Evolutionary conservation across 2,797 vertebrate genomes (phyloP).

Genomic region (Eptatretus atami): DNA sequence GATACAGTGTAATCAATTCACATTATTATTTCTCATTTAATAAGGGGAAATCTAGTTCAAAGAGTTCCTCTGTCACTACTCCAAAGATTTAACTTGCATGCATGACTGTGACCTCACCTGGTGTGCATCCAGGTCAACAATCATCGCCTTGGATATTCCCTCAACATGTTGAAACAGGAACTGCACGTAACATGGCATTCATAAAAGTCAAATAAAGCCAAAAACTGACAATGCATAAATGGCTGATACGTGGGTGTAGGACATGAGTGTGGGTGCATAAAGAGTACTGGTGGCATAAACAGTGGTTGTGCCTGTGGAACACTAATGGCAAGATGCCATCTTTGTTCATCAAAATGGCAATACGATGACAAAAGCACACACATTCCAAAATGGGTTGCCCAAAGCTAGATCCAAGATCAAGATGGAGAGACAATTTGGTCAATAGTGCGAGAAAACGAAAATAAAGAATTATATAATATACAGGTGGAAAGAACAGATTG

Average conservation of each 20-base stretch:
- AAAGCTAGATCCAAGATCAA: too few species aligned
- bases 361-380: too few species aligned
- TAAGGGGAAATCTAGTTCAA: too few species aligned
- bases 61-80: too few species aligned
- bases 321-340: too few species aligned
- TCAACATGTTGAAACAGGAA: conserved; percentile 64
- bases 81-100: too few species aligned
- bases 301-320: too few species aligned
- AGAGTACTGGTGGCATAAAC: neutral
- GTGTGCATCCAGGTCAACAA: conserved; percentile 73
- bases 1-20: too few species aligned
- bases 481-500: neutral
- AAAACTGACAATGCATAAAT: conserved; percentile 5
- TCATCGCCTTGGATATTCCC: conserved; percentile 42
- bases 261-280: neutral
- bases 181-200: conserved; percentile 14
- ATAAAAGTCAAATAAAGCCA: neutral
- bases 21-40: too few species aligned
- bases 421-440: too few species aligned
- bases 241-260: neutral
- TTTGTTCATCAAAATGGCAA: too few species aligned
- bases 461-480: neutral
- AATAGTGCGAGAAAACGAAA: neutral
- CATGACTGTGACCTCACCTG: conserved; percentile 27
- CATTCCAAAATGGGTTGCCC: too few species aligned